Percentiles rank a stretch among this genome's conserved stretches.
These are phyloP conservation scores for Argyrosomus regius DNA, from an alignment of 2,797 vertebrate species.

Conservation along the genomic window DNA sequence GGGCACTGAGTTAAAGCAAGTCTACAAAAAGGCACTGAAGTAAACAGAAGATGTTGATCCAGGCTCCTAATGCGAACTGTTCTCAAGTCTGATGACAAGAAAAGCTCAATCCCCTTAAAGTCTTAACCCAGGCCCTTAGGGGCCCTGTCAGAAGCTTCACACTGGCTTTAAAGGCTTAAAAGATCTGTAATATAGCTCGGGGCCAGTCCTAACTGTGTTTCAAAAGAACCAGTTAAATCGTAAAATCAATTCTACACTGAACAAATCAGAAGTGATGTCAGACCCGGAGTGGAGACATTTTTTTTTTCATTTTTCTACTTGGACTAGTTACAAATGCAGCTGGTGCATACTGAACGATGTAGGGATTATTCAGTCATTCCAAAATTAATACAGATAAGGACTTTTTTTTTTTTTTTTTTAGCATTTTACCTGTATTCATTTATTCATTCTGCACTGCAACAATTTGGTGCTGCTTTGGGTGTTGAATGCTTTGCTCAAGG, in stretches of 20 bases:
- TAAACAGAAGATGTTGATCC: conserved; percentile 32
- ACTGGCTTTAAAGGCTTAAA: conserved; percentile 42
- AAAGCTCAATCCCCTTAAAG: conserved; percentile 36
- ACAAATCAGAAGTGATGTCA: conserved; percentile 36
- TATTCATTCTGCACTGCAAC: conserved; percentile 21
- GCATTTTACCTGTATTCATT: background rate
- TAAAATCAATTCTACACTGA: conserved; percentile 40
- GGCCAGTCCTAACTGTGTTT: conserved; percentile 38
- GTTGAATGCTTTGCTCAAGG: conserved; percentile 49
- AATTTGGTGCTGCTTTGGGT: conserved; percentile 16
- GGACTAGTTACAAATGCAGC: background rate
- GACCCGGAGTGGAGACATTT: background rate
- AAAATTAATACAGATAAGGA: background rate
- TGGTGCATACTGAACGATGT: conserved; percentile 8
- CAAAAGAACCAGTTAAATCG: conserved; percentile 35
- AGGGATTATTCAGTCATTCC: conserved; percentile 8
- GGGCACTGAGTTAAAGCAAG: conserved; percentile 6
- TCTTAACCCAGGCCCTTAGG: conserved; percentile 5
- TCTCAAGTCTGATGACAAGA: conserved; percentile 34
- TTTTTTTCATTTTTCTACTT: conserved; percentile 3
- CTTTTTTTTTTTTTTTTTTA: background rate
- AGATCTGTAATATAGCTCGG: conserved; percentile 26
- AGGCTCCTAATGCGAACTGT: conserved; percentile 23
- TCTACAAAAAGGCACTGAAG: background rate
- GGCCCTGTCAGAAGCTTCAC: conserved; percentile 34